Conservation (phyloP, 2,888 invertebrate species). For the Lissonota sp. region DNA sequence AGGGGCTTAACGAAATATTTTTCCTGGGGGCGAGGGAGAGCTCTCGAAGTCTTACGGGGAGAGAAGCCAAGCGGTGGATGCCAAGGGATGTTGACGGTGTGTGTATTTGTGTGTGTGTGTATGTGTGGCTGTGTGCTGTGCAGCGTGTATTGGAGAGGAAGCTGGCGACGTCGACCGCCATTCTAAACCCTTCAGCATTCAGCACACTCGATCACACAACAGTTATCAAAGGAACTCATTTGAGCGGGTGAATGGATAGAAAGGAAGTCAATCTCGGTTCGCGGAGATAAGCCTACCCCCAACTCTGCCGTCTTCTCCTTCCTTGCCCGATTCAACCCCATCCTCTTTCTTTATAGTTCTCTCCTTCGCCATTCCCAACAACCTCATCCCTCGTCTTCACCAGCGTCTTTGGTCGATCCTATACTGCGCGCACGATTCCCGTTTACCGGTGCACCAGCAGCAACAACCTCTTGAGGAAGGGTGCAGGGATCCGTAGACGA, state of each 20-base stretch:
- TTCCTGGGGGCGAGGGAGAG: slow-evolving; percentile 47
- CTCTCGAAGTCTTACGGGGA: slow-evolving; percentile 25
- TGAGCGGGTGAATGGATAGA: slow-evolving; percentile 63
- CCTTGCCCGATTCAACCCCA: slow-evolving; percentile 40
- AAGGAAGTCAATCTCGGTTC: slow-evolving; percentile 81
- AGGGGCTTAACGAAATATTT: slow-evolving; percentile 61
- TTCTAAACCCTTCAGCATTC: slow-evolving; percentile 83
- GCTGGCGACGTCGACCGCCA: slow-evolving; percentile 65
- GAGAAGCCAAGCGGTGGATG: no score
- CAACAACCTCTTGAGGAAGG: slow-evolving; percentile 46
- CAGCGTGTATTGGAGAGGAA: no score
- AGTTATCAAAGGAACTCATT: slow-evolving; percentile 83
- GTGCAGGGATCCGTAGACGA: slow-evolving; percentile 16
- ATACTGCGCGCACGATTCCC: slow-evolving; percentile 51
- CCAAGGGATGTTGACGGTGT: no score
- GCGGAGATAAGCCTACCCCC: slow-evolving; percentile 83
- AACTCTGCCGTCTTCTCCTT: slow-evolving; percentile 73
- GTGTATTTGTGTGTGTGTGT: no score
- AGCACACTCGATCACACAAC: slow-evolving; percentile 83
- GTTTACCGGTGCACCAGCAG: slow-evolving; percentile 60
- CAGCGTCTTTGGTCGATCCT: slow-evolving; percentile 45
- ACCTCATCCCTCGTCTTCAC: slow-evolving; percentile 5
- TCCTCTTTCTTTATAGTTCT: no score
- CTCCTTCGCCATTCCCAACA: no score
- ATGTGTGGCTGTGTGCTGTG: no score